Evolutionary conservation across 2,888 invertebrate genomes (phyloP).

Genomic region (Andrena haemorrhoa): DNA sequence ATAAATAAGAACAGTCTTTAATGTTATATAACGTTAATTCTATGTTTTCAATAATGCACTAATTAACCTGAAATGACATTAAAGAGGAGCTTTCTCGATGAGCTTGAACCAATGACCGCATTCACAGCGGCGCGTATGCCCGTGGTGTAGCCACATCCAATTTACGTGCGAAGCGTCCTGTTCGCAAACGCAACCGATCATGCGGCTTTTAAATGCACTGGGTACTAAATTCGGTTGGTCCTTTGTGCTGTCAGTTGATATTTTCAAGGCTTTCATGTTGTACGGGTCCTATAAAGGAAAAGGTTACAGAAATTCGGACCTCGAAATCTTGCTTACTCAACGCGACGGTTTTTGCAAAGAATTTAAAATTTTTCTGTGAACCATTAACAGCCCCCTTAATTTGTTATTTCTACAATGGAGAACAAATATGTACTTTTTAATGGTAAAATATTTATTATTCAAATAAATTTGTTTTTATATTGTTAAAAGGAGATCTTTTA

Average conservation of each 20-base stretch:
- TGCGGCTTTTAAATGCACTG: conserved; percentile 94
- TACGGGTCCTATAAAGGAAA: conserved; percentile 88
- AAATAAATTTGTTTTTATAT: neutral
- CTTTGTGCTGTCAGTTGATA: conserved; percentile 93
- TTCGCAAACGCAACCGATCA: conserved; percentile 98
- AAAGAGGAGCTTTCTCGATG: conserved; percentile 90
- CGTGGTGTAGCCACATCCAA: conserved; percentile 98
- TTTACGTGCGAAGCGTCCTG: conserved; percentile 95
- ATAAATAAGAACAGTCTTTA: conserved; percentile 69
- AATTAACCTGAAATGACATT: conserved; percentile 78
- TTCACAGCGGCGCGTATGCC: conserved; percentile 95
- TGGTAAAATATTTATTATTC: neutral
- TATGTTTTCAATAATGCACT: conserved; percentile 80
- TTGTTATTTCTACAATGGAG: neutral
- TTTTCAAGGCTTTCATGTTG: conserved; percentile 93
- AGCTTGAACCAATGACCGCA: conserved; percentile 99
- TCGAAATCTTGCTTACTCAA: neutral
- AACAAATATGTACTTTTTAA: too few relatives aligned
- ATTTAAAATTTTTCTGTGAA: neutral
- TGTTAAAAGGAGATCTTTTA: neutral
- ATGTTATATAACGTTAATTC: conserved; percentile 77
- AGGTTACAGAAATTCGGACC: neutral
- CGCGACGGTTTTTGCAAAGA: neutral
- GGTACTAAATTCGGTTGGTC: conserved; percentile 95
- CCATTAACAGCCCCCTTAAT: neutral